phyloP scores from a whole-genome alignment of 2,113 vertebrate species.

The Clarias magur region DNA sequence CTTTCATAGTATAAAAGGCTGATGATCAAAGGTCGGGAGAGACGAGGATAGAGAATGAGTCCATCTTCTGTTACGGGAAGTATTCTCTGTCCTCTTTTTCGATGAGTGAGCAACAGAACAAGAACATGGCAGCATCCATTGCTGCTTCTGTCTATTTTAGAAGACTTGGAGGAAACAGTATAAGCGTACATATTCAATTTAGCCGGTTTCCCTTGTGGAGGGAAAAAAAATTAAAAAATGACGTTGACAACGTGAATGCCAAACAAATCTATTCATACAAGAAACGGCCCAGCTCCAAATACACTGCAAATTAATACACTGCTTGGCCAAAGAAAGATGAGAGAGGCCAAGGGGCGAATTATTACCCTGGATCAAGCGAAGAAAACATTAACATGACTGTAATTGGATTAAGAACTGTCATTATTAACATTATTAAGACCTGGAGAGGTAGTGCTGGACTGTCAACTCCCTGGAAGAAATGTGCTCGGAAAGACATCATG shows the following conservation, averaged over 20 bases:
- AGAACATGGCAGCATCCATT: slow-evolving; percentile 1
- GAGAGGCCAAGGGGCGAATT: too few species aligned
- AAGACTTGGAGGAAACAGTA: neutral
- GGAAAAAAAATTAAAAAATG: neutral
- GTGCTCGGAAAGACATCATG: too few species aligned
- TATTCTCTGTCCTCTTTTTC: neutral
- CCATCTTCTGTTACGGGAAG: neutral
- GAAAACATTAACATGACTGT: too few species aligned
- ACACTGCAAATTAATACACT: neutral
- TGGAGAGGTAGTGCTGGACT: too few species aligned
- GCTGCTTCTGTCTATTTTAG: neutral
- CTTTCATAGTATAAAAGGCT: slow-evolving; percentile 8
- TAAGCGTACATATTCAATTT: neutral
- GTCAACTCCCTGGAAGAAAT: too few species aligned
- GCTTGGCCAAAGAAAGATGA: too few species aligned
- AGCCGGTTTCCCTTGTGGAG: neutral
- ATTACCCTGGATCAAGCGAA: too few species aligned
- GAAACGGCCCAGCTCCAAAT: neutral
- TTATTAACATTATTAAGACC: too few species aligned
- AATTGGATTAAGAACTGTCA: too few species aligned
- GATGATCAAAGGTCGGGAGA: slow-evolving; percentile 3
- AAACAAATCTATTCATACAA: neutral
- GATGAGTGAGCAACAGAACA: neutral
- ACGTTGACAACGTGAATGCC: neutral
- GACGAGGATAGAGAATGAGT: neutral